These are phyloP conservation scores for Drosophila paracracens DNA, from an alignment of 2,888 invertebrate species.

Conservation along the genomic window DNA sequence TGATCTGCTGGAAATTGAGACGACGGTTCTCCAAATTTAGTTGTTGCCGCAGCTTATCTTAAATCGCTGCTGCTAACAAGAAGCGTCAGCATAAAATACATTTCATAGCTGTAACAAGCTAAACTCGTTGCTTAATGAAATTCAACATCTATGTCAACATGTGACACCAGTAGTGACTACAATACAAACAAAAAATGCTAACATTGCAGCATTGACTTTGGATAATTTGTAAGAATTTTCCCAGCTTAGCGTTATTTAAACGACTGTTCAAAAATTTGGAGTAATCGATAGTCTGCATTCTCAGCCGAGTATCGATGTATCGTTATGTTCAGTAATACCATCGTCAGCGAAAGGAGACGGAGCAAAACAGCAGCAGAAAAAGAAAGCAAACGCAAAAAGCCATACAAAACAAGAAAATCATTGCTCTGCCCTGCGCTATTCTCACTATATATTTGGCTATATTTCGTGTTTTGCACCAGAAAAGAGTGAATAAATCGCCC, in stretches of 20 bases:
- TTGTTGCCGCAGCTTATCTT: not conserved
- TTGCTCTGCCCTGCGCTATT: constrained; percentile 55
- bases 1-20: not conserved
- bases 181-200: not conserved
- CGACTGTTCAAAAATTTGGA: not conserved
- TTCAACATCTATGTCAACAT: not conserved
- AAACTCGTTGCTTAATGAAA: not conserved
- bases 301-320: constrained; percentile 30
- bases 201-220: not conserved
- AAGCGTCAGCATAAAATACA: not conserved
- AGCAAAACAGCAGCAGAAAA: constrained; percentile 59
- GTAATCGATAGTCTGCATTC: constrained; percentile 18
- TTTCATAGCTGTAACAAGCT: not conserved
- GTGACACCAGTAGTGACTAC: not conserved
- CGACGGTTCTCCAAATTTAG: not conserved
- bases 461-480: constrained; percentile 43
- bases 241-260: not conserved
- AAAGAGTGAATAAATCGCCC: constrained; percentile 46
- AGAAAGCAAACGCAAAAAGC: constrained; percentile 63
- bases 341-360: constrained; percentile 50
- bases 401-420: constrained; percentile 64
- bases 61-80: not conserved
- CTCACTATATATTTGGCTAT: constrained; percentile 44
- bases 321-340: constrained; percentile 30
- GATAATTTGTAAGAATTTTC: not conserved